Conservation (phyloP, 2,888 invertebrate genomes). For the Thymelicus lineola region DNA sequence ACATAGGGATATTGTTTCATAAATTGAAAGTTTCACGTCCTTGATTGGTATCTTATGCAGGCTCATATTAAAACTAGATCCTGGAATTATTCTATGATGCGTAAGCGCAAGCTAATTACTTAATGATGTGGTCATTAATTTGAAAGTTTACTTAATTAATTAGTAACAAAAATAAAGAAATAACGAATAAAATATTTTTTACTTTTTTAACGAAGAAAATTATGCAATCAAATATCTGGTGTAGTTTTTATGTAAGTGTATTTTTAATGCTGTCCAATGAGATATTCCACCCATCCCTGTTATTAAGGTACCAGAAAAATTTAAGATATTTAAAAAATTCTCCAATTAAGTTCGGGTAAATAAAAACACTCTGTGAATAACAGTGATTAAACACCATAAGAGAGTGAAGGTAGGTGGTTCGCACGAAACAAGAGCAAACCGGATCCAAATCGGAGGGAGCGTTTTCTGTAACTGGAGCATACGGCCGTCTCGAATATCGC, state of each 20-base stretch:
- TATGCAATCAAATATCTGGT: no score
- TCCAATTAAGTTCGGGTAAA: conserved; percentile 47
- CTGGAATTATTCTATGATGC: no score
- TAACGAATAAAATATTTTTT: no score
- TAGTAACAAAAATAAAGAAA: no score
- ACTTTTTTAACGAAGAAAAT: no score
- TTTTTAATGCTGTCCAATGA: background rate
- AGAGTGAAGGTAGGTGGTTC: conserved; percentile 71
- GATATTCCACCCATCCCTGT: background rate
- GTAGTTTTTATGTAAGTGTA: background rate
- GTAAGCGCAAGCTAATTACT: no score
- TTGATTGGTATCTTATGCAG: conserved; percentile 39
- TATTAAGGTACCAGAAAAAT: background rate
- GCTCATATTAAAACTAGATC: conserved; percentile 14
- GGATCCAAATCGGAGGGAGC: conserved; percentile 78
- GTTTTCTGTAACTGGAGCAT: conserved; percentile 82
- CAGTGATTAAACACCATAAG: conserved; percentile 73
- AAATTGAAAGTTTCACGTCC: conserved; percentile 41
- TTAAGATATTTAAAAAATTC: background rate
- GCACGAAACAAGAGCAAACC: conserved; percentile 77
- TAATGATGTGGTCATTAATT: no score
- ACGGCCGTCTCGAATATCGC: conserved; percentile 78
- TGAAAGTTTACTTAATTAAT: no score
- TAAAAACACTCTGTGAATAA: conserved; percentile 54
- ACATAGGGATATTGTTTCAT: conserved; percentile 39